Evolutionary conservation across 2,113 vertebrate species (phyloP).

Genomic region (Climacteris rufus): DNA sequence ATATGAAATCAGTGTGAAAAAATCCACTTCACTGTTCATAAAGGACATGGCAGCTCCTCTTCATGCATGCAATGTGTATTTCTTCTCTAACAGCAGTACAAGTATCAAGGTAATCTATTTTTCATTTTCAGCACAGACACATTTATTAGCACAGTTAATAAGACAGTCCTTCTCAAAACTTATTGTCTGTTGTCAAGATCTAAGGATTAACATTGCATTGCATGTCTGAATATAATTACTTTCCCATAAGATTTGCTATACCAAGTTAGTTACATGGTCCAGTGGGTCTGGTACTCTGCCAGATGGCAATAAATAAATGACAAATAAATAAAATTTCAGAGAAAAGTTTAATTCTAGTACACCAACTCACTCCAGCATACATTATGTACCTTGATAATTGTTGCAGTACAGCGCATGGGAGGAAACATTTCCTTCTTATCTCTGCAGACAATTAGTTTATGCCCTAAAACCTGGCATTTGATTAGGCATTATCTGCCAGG

Average conservation of each 20-base stretch:
- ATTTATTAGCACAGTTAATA: conserved; percentile 52
- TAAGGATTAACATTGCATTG: conserved; percentile 24
- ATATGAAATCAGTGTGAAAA: neutral
- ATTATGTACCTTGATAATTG: neutral
- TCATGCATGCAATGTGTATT: neutral
- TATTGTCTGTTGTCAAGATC: conserved; percentile 16
- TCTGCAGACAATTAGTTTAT: neutral
- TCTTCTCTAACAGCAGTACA: neutral
- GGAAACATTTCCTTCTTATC: neutral
- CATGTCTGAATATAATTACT: conserved; percentile 1
- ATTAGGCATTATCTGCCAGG: neutral
- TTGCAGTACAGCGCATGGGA: neutral
- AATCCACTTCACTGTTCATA: neutral
- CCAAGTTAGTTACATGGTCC: conserved; percentile 20
- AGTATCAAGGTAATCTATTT: neutral
- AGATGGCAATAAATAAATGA: conserved; percentile 1
- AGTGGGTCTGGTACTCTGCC: neutral
- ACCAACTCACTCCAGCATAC: neutral
- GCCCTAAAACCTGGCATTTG: neutral
- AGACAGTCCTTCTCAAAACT: conserved; percentile 15
- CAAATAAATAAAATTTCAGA: conserved; percentile 4
- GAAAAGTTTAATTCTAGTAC: neutral
- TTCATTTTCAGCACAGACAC: conserved; percentile 14
- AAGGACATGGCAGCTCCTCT: neutral
- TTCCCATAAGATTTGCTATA: neutral